A percentile compares a stretch with the other conserved stretches of the same genome.
Conservation (phyloP, 2,888 invertebrate species). For the Hirtodrosophila alboralis region DNA sequence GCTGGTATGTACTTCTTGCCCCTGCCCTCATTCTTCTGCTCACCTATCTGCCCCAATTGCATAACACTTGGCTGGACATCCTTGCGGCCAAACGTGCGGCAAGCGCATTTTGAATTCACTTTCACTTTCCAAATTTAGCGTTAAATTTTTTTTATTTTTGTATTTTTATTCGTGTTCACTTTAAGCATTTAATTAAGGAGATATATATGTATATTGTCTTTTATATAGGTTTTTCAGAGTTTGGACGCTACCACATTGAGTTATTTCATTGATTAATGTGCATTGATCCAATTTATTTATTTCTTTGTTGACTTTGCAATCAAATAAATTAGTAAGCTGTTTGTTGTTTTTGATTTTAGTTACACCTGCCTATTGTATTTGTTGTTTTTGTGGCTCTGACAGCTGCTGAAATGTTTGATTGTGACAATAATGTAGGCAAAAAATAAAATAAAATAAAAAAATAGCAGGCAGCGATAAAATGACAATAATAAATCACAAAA, state of each 20-base stretch:
- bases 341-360: conserved; percentile 29
- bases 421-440: conserved; percentile 32
- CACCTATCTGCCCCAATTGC: conserved; percentile 6
- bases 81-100: conserved; percentile 23
- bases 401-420: conserved; percentile 54
- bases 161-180: conserved; percentile 17
- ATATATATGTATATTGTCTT: conserved; percentile 18
- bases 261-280: conserved; percentile 49
- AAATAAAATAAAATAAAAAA: too few species aligned
- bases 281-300: conserved; percentile 44
- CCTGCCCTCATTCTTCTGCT: too few species aligned
- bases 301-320: conserved; percentile 25
- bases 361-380: conserved; percentile 48
- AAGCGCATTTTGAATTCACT: conserved; percentile 42
- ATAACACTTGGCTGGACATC: conserved; percentile 32
- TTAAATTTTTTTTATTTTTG: conserved; percentile 16
- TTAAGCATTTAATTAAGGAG: conserved; percentile 48
- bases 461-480: conserved; percentile 31
- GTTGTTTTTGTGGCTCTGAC: conserved; percentile 9
- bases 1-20: conserved; percentile 80
- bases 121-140: conserved; percentile 62
- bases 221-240: conserved; percentile 5
- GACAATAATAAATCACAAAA: conserved; percentile 37
- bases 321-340: conserved; percentile 52
- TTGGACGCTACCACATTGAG: conserved; percentile 18